These are phyloP conservation scores for Illadopsis cleaveri DNA, from an alignment of 2,113 vertebrate genomes.

Conservation along the genomic window DNA sequence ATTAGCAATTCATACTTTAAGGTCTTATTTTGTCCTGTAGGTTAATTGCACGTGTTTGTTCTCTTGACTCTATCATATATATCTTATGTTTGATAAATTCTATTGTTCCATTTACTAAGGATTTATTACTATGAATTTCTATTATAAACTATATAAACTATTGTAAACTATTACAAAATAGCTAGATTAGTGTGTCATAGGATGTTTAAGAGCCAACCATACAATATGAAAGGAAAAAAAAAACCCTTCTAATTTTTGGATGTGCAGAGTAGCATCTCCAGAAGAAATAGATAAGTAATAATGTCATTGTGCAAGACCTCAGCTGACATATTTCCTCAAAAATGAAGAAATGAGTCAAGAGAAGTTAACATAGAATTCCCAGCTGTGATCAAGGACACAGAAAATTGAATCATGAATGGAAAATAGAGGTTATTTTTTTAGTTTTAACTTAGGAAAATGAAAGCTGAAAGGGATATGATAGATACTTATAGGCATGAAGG, in stretches of 20 bases:
- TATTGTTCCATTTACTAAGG: rapidly evolving
- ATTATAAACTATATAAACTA: background rate
- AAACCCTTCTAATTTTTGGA: background rate
- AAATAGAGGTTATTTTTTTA: background rate
- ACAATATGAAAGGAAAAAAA: background rate
- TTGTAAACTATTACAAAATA: background rate
- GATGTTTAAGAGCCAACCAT: background rate
- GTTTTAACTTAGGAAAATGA: background rate
- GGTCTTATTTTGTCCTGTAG: background rate
- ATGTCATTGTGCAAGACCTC: background rate
- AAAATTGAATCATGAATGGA: background rate
- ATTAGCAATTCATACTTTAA: background rate
- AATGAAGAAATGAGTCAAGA: background rate
- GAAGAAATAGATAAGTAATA: background rate
- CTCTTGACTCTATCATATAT: background rate
- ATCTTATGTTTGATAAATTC: background rate
- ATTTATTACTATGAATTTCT: background rate
- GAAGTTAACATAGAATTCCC: background rate
- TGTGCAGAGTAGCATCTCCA: background rate
- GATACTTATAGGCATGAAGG: background rate
- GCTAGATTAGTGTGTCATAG: background rate
- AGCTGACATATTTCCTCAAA: background rate
- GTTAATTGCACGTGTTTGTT: background rate
- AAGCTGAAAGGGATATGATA: background rate
- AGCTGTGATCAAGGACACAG: background rate